Base-by-base conservation (phyloP, 2,113 vertebrate species). In the Hippocampus barbouri region DNA sequence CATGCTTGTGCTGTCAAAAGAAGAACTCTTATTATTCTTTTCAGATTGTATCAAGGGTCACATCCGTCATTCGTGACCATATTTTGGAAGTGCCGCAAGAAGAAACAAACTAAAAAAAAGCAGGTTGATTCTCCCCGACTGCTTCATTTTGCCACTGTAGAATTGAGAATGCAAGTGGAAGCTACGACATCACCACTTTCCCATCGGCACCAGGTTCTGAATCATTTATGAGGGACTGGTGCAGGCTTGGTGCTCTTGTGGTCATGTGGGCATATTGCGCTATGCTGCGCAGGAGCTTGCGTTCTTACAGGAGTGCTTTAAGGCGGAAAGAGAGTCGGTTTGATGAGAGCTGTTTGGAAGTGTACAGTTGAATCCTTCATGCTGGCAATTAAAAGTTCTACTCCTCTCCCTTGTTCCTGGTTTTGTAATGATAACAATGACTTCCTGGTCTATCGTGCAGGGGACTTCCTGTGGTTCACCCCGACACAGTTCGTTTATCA, bases 131-230 rank as follows among this genome's bases (percentile, higher is more conserved):
- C 45, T 77, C 54, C 73, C 20, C 1, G n/a, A 61, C 74, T 43
- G 69, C 53, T 69, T 75, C 73, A 25, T 25, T 12, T 62, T 84
- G 79, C 84, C 85, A 83, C 85, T 59, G 56, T 72, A 76, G 86
- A 88, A 85, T 38, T 49, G 85, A 89, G 84, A 85, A 87, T 70
- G 21, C 51, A 71, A 80, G 73, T 76, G 75, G 88, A 92, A 87
- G 80, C 86, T 89, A 74, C 91, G 90, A 90, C 84, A 78, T 87
- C 89, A 88, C 79, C 49, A 83, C 82, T 92, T 91, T 86, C 88
- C 83, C 82, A 68, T 77, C 59, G 56, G 85, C 45, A 51, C 73
- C 11, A 45, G 16, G 11, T 71, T 70, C 72, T 83, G 80, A 90
- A 89, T 91, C 83, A 89, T 86, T 91, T 78, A 89, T 85, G 88